A percentile compares a stretch with the other conserved stretches of the same genome.
These are phyloP conservation scores for Pomatostomus ruficeps DNA, from an alignment of 2,113 vertebrate genomes.

Conservation along the genomic window DNA sequence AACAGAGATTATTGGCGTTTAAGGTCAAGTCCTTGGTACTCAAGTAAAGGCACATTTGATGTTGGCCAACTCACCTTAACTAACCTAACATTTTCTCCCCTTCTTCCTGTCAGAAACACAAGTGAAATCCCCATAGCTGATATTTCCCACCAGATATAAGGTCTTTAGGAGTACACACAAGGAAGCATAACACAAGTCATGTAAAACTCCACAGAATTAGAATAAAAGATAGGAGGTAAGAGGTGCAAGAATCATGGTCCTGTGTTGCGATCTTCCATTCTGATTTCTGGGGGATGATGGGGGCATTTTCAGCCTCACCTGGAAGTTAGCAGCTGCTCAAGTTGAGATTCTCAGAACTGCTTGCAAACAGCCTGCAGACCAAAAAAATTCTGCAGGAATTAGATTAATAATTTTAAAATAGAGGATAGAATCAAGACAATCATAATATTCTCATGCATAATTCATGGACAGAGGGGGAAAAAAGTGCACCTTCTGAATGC, in stretches of 20 bases:
- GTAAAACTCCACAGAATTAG: not conserved
- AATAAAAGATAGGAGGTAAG: not conserved
- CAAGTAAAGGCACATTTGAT: not conserved
- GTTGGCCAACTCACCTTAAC: not conserved
- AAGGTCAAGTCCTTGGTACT: not conserved
- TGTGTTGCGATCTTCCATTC: not conserved
- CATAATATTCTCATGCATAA: constrained; percentile 44
- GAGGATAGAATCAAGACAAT: constrained; percentile 46
- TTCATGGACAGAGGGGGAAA: not conserved
- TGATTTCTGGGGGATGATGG: not conserved
- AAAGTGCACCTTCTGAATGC: constrained; percentile 11
- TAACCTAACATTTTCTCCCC: not conserved
- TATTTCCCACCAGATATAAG: not conserved
- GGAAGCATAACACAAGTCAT: not conserved
- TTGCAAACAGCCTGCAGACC: not conserved
- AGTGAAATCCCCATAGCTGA: not conserved
- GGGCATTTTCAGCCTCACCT: not conserved
- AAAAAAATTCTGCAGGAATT: not conserved
- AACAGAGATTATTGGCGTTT: not conserved
- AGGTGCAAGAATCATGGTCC: not conserved
- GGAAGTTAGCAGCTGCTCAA: not conserved
- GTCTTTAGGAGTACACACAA: not conserved
- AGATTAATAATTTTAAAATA: constrained; percentile 45
- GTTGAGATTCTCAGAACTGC: not conserved
- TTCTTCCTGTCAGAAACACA: not conserved